A percentile compares a stretch with the other conserved stretches of the same genome.
phyloP scores from a whole-genome alignment of 2,888 invertebrate genomes.

The Lordiphosa fenestrarum region DNA sequence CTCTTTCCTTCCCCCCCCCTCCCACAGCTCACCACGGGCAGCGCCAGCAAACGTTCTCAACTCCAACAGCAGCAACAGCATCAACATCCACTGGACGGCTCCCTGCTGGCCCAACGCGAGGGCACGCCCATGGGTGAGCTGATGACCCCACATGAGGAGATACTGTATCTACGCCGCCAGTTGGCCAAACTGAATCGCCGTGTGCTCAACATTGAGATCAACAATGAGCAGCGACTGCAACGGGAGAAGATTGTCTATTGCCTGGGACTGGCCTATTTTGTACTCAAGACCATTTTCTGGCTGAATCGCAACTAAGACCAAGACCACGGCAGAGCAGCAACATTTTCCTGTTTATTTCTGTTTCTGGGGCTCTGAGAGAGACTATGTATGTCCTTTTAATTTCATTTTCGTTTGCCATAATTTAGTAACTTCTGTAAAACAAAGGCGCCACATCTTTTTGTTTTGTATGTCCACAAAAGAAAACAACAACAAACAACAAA shows the following conservation, averaged over 20 bases:
- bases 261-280: conserved; percentile 90
- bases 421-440: conserved; percentile 45
- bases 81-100: conserved; percentile 61
- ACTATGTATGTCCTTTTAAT: conserved; percentile 23
- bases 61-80: conserved; percentile 34
- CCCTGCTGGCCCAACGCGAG: conserved; percentile 82
- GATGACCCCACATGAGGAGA: conserved; percentile 88
- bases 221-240: conserved; percentile 90
- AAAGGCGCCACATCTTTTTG: conserved; percentile 47
- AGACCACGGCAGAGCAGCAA: neutral
- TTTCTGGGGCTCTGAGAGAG: conserved; percentile 48
- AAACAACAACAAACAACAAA: conserved; percentile 1
- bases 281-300: conserved; percentile 93
- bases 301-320: conserved; percentile 83
- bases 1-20: neutral
- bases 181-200: conserved; percentile 93
- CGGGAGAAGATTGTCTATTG: conserved; percentile 93
- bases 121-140: conserved; percentile 86
- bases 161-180: conserved; percentile 90
- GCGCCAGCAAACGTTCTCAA: conserved; percentile 69
- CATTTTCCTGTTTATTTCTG: conserved; percentile 22
- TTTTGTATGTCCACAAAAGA: conserved; percentile 43
- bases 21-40: conserved; percentile 73
- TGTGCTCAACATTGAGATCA: conserved; percentile 92
- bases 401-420: conserved; percentile 55